Evolutionary conservation across 2,797 vertebrate species (phyloP), one percentile per base, ranked within the genome.

Genomic region (Acanthurus lineatus): DNA sequence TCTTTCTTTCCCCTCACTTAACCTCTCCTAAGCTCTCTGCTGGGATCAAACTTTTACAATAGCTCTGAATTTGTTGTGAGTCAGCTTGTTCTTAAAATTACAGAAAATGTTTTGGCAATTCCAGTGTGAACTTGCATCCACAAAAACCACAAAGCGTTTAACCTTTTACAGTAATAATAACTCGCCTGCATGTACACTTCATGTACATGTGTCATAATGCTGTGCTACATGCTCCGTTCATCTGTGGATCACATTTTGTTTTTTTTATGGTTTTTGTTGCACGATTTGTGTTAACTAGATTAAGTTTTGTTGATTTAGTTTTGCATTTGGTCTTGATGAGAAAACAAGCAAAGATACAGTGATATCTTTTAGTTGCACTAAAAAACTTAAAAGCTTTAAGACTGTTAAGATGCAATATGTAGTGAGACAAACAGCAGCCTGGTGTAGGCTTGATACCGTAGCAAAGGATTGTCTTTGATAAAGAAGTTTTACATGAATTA

Each of bases 11-110:
- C 53, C 81, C 73, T 84, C 81, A 48, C 56, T 81, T 81, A 76
- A 73, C 87, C 82, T 85, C 81, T 79, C 75, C 79, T 79, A 68
- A 83, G 69, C 76, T 68, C 58, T 88, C 89, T 88, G 78, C 77
- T 85, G 84, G 83, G 83, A 83, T 76, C 73, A 54, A 72, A 89
- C 77, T 87, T 86, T 73, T 68, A 74, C 52, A 88, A 76, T 11
- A 84, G 71, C 65, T 70, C 20, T 10, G 57, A 76, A 78, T 91
- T 91, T 88, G 60, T 85, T 86, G 78, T 63, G 65, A 69, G 76
- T 88, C 79, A 81, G 70, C 72, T 49, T 73, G 60, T 88, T 84
- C 63, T 60, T 77, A 56, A 82, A 81, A 51, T 78, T 76, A 77
- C 75, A 69, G 61, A 32, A 28, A 54, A 62, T 0, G 53, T 71